These are phyloP conservation scores for Amaurobius ferox DNA, from an alignment of 2,888 invertebrate genomes.

Conservation along the genomic window DNA sequence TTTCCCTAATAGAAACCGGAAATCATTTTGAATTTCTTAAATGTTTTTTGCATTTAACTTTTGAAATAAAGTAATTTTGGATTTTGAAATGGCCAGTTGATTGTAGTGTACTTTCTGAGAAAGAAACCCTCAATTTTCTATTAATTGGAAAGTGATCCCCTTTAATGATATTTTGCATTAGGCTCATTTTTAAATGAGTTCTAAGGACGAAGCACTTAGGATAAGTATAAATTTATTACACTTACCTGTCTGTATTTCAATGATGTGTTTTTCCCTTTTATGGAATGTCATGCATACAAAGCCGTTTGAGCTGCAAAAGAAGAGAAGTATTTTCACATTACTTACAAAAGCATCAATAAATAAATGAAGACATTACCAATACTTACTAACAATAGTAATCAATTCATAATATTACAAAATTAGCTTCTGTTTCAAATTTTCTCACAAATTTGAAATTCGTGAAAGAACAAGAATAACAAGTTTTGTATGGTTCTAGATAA, in stretches of 20 bases:
- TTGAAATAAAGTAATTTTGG: background rate
- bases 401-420: no score
- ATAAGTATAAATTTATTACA: conserved; percentile 6
- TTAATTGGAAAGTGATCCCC: conserved; percentile 14
- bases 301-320: conserved; percentile 84
- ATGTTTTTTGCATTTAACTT: no score
- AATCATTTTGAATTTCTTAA: no score
- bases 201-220: conserved; percentile 31
- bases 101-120: background rate
- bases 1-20: no score
- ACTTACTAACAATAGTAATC: no score
- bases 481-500: no score
- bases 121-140: conserved; percentile 14
- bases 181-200: conserved; percentile 46
- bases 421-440: no score
- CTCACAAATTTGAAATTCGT: no score
- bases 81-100: background rate
- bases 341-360: no score
- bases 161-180: conserved; percentile 45
- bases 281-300: conserved; percentile 87
- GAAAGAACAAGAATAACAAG: no score
- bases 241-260: conserved; percentile 77
- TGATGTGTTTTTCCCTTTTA: conserved; percentile 84
- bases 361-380: no score
- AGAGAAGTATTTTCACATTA: no score